phyloP scores from a whole-genome alignment of 2,797 vertebrate genomes.

The Hozukius guyotensis region DNA sequence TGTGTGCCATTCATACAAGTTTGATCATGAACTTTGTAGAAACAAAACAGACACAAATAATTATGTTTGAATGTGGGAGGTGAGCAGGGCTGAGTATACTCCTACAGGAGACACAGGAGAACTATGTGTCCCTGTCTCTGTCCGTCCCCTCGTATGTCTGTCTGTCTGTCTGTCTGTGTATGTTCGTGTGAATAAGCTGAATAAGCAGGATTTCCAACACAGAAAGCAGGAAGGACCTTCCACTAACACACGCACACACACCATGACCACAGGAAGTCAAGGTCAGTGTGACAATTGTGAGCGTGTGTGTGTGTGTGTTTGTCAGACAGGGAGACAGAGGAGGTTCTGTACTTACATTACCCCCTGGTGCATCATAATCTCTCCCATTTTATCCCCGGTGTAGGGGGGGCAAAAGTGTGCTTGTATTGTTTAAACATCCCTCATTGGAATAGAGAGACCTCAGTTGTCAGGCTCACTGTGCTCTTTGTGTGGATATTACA shows the following conservation, averaged over 20 bases:
- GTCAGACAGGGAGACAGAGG: constrained; percentile 44
- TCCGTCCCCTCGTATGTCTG: background rate
- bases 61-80: background rate
- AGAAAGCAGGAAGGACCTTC: constrained; percentile 69
- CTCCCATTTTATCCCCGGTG: constrained; percentile 39
- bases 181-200: constrained; percentile 69
- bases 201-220: constrained; percentile 71
- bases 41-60: background rate
- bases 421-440: constrained; percentile 54
- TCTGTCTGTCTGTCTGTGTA: background rate
- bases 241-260: constrained; percentile 33
- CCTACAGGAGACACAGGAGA: constrained; percentile 6
- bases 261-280: constrained; percentile 66
- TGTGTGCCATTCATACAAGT: background rate
- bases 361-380: constrained; percentile 65
- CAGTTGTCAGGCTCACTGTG: constrained; percentile 12
- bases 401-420: constrained; percentile 12
- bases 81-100: background rate
- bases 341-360: constrained; percentile 55
- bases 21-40: constrained; percentile 24
- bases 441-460: constrained; percentile 34
- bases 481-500: constrained; percentile 35
- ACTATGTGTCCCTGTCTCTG: background rate
- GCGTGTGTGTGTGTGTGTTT: constrained; percentile 26
- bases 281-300: constrained; percentile 72